phyloP scores from a whole-genome alignment of 2,888 invertebrate species.

The Plagodis pulveraria region DNA sequence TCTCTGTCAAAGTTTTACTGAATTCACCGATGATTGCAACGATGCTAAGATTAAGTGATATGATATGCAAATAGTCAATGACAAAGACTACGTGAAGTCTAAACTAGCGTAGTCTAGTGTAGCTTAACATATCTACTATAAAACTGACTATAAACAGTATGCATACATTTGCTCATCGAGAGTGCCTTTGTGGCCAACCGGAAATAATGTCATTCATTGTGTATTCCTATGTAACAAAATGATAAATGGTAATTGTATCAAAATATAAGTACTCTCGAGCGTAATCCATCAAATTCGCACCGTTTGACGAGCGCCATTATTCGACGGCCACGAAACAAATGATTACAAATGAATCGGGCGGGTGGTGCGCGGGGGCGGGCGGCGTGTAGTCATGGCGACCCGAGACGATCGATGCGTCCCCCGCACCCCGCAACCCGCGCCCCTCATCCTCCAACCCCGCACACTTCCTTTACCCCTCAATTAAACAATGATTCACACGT shows the following conservation, averaged over 20 bases:
- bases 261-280: slow-evolving; percentile 41
- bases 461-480: slow-evolving; percentile 61
- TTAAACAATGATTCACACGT: slow-evolving; percentile 82
- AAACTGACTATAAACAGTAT: too few species aligned
- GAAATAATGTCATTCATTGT: too few species aligned
- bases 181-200: too few species aligned
- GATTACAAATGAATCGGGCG: slow-evolving; percentile 81
- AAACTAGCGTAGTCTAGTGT: too few species aligned
- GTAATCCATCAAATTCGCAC: slow-evolving; percentile 76
- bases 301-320: slow-evolving; percentile 76
- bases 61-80: too few species aligned
- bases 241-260: slow-evolving; percentile 47
- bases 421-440: slow-evolving; percentile 42
- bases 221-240: slow-evolving; percentile 7
- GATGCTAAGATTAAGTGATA: too few species aligned
- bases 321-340: slow-evolving; percentile 81
- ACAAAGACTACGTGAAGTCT: too few species aligned
- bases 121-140: too few species aligned
- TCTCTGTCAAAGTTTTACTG: too few species aligned
- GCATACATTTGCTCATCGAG: too few species aligned
- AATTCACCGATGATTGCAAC: too few species aligned
- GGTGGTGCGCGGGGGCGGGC: slow-evolving; percentile 46
- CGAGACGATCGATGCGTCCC: slow-evolving; percentile 78
- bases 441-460: slow-evolving; percentile 51
- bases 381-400: slow-evolving; percentile 73